Evolutionary conservation across 1,140 invertebrate genomes (phyloP), one percentile per base, ranked within the genome.

Genomic region (Gryon sp.): DNA sequence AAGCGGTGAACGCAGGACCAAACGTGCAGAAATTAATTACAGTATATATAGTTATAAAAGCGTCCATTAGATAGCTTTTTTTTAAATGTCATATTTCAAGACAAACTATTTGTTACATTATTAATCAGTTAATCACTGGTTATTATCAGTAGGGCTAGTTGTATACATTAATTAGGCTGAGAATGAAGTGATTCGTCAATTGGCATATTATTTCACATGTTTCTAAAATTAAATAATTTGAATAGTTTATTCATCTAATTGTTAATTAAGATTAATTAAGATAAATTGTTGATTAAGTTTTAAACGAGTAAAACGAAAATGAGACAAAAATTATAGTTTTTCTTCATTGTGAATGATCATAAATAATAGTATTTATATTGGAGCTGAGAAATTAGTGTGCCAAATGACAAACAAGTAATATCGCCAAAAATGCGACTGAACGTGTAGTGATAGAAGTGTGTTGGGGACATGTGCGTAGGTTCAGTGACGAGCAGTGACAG

Each of bases 401-500:
- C 32, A 55, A 73, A 8, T 18, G 15, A 34, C 30, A 22, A 34
- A 68, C n/a, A n/a, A n/a, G n/a, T n/a, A 46, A 0, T 18, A 22
- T 57, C 16, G 40, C 20, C 15, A 53, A 28, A 62, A 30, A 46
- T 34, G 62, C 69, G 78, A 60, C 52, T 66, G 66, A 78, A 76
- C 66, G 79, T 65, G 81, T 88, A 86, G 86, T 87, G 84, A 89
- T 87, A 83, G 86, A 87, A 81, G 83, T 84, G 83, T 85, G 80
- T 87, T 88, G 85, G 85, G 84, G 80, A 82, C 76, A 81, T 88
- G 82, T 88, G 84, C 73, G 84, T 88, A 92, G 94, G 94, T 84
- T 96, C 95, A 50, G 92, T 95, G 73, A 95, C 94, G 68, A 95
- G 94, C 74, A 95, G 93, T 85, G 95, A 97, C 89, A 96, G 95